phyloP scores from a whole-genome alignment of 2,888 invertebrate genomes.

The Eupithecia dodoneata region DNA sequence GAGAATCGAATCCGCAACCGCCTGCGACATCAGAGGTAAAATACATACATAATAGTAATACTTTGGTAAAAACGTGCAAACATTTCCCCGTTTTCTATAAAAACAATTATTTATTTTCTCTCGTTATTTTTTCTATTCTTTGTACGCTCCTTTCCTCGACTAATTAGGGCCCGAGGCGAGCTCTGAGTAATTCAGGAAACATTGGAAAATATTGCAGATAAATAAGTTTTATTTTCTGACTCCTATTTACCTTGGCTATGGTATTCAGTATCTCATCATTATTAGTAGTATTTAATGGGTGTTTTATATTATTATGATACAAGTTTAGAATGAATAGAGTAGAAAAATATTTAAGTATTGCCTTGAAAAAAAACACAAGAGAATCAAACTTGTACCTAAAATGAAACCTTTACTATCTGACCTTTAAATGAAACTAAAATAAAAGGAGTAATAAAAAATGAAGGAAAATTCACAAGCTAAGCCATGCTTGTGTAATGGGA shows the following conservation, averaged over 20 bases:
- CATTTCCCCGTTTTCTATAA: not conserved
- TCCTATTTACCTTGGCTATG: not conserved
- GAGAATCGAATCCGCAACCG: too few relatives aligned
- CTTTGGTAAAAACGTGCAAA: not conserved
- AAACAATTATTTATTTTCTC: not conserved
- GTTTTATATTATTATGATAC: too few relatives aligned
- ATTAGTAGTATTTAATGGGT: not conserved
- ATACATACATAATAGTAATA: not conserved
- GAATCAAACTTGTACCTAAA: too few relatives aligned
- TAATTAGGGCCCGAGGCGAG: slow-evolving; percentile 7
- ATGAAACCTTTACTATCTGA: too few relatives aligned
- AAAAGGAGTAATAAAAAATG: too few relatives aligned
- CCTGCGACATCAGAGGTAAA: too few relatives aligned
- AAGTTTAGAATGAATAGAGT: too few relatives aligned
- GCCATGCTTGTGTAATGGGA: too few relatives aligned
- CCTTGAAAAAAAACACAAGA: too few relatives aligned
- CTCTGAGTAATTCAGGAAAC: slow-evolving; percentile 2
- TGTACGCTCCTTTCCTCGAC: not conserved
- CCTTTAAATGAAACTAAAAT: too few relatives aligned
- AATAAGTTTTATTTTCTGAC: slow-evolving; percentile 2
- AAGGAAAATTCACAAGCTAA: too few relatives aligned
- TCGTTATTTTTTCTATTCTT: not conserved
- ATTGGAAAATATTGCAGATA: not conserved
- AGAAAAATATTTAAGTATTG: too few relatives aligned
- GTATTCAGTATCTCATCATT: not conserved